Base-by-base conservation (phyloP, 2,888 invertebrate species). In the Drosophila pseudotalamancana region DNA sequence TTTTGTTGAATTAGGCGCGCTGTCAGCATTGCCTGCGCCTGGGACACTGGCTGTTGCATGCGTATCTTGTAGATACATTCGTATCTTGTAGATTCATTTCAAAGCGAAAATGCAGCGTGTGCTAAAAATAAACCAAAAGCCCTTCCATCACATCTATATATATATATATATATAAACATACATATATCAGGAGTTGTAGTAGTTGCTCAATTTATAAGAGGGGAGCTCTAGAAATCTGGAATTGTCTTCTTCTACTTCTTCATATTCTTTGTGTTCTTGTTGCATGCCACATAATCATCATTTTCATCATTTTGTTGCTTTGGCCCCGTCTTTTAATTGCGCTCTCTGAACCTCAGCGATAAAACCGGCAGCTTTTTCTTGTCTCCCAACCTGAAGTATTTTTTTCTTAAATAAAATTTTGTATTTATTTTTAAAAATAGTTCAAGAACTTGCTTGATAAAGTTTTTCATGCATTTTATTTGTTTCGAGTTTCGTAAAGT, bases 121-220 rank as follows among this genome's bases (percentile, higher is more conserved):
- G 59, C 87, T 79, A 79, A 80, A 79, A 84, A 79, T 79, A 79
- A 63, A 54, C 23, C 31, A 61, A 60, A 80, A 83, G 79, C 87
- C 87, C 84, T 86, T 86, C 87, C 87, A 80, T 86, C 77, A 76
- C 35, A 45, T 29, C 6, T 39, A 27, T 6, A 16, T 8, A 18
- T 18, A 27, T 18, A 27, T 16, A 18, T 27, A n/a, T 16, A n/a
- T 16, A 18, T 42, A 14, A 25, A 40, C n/a, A n/a, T n/a, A n/a
- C n/a, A n/a, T n/a, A n/a, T 16, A 53, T 16, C 31, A 34, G 34
- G 34, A 16, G n/a, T 25, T 25, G 48, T 32, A 45, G 51, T 31
- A 51, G 62, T 60, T 77, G 69, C 73, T 73, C 61, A 69, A 72
- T 72, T 69, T 78, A 49, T 57, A 37, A 9, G 27, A 37, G 53